phyloP scores from a whole-genome alignment of 2,888 invertebrate genomes.

The Pachycephus smyrnensis region DNA sequence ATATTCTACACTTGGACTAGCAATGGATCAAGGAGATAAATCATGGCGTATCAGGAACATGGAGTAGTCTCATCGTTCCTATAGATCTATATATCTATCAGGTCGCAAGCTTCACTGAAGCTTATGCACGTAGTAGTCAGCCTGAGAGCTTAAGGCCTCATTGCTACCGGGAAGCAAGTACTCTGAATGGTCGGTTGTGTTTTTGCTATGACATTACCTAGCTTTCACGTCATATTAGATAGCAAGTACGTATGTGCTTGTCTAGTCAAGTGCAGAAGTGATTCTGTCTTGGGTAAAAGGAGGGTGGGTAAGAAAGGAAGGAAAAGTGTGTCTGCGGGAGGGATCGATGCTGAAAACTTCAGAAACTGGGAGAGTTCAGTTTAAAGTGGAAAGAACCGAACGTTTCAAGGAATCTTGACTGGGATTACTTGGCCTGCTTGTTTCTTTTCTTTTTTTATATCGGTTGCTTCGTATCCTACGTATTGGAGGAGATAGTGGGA shows the following conservation, averaged over 20 bases:
- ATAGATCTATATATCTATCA: not conserved
- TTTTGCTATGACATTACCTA: constrained; percentile 34
- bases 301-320: no score
- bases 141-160: no score
- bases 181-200: not conserved
- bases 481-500: no score
- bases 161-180: no score
- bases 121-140: no score
- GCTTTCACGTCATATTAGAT: constrained; percentile 37
- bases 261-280: not conserved
- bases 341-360: constrained; percentile 34
- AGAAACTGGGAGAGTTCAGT: not conserved
- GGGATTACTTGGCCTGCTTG: no score
- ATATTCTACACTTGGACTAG: no score
- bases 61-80: not conserved
- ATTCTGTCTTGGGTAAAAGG: no score
- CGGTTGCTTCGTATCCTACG: no score
- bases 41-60: constrained; percentile 34
- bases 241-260: constrained; percentile 17
- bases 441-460: no score
- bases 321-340: no score
- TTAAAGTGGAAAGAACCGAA: constrained; percentile 20
- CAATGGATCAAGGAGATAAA: constrained; percentile 24
- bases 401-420: no score
- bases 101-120: not conserved